Conservation (phyloP, 1,140 invertebrate species). For the Coelopa frigida region DNA sequence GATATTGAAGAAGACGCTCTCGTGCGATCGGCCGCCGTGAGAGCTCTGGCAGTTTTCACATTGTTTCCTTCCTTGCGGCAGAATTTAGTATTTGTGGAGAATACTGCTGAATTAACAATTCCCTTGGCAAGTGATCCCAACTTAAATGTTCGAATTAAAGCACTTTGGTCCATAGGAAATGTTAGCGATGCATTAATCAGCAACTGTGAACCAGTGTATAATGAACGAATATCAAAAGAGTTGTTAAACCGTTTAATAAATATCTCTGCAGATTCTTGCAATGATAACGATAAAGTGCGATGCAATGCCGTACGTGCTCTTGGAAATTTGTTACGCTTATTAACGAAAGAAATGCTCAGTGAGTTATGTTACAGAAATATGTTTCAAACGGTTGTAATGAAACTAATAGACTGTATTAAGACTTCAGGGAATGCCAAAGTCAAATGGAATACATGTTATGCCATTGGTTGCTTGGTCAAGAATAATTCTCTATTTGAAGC, state of each 20-base stretch:
- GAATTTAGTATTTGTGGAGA: conserved; percentile 60
- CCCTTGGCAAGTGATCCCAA: conserved; percentile 55
- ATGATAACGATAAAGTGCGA: conserved; percentile 69
- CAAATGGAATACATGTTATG: conserved; percentile 86
- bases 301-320: conserved; percentile 72
- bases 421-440: conserved; percentile 73
- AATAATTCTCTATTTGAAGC: conserved; percentile 53
- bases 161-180: conserved; percentile 77
- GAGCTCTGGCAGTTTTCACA: conserved; percentile 67
- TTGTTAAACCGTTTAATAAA: conserved; percentile 61
- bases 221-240: conserved; percentile 60
- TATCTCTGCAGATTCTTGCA: conserved; percentile 54
- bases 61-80: conserved; percentile 55
- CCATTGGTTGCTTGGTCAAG: conserved; percentile 67
- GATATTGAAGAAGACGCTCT: conserved; percentile 65
- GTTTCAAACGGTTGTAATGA: conserved; percentile 50
- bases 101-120: conserved; percentile 61
- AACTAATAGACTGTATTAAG: conserved; percentile 59
- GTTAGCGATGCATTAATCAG: conserved; percentile 63
- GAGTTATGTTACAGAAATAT: conserved; percentile 33
- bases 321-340: conserved; percentile 67
- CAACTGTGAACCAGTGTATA: conserved; percentile 18
- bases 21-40: conserved; percentile 66
- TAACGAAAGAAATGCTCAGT: conserved; percentile 31
- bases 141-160: conserved; percentile 64